Conservation (phyloP, 1,140 invertebrate species). For the Zaprionus gabonicus region DNA sequence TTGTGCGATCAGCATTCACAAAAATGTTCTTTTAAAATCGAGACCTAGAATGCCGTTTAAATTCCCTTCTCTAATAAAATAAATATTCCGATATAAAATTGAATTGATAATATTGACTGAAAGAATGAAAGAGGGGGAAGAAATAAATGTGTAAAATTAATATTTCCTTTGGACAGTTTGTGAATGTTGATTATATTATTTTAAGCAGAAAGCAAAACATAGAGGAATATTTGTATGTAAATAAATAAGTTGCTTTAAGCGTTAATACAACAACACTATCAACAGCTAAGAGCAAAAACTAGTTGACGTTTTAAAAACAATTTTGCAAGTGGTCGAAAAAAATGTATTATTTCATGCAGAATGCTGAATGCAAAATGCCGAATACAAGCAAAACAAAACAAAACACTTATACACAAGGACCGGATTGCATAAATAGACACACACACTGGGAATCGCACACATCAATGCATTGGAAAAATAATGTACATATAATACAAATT, state of each 20-base stretch:
- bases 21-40: no score
- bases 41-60: no score
- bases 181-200: conserved; percentile 67
- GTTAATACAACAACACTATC: conserved; percentile 44
- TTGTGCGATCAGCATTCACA: no score
- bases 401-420: conserved; percentile 65
- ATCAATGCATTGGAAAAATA: conserved; percentile 54
- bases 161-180: conserved; percentile 32
- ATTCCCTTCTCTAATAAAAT: no score
- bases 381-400: conserved; percentile 70
- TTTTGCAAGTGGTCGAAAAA: conserved; percentile 60
- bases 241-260: conserved; percentile 63
- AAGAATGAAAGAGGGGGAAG: background rate
- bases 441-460: conserved; percentile 10
- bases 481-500: conserved; percentile 71
- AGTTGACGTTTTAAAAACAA: conserved; percentile 74
- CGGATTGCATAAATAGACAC: conserved; percentile 75
- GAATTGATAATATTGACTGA: conserved; percentile 6
- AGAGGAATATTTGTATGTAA: conserved; percentile 62
- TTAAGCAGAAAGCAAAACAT: conserved; percentile 72
- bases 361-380: conserved; percentile 48
- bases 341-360: conserved; percentile 49
- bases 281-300: conserved; percentile 45
- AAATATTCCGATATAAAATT: background rate
- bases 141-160: conserved; percentile 34